Conservation (phyloP, 2,888 invertebrate genomes). For the Ormyrus rosae region DNA sequence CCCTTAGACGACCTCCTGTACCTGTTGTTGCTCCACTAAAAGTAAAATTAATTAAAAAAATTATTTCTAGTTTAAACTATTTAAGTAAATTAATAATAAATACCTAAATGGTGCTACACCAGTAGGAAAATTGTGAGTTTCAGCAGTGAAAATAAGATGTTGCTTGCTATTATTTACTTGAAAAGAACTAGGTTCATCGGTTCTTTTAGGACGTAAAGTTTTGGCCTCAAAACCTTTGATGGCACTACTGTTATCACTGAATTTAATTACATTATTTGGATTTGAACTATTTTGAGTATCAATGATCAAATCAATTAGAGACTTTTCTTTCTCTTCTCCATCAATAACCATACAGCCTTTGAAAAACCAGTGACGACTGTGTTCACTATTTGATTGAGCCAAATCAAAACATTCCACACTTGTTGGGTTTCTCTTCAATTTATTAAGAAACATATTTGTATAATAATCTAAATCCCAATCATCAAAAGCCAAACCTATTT, state of each 20-base stretch:
- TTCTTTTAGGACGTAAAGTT: slow-evolving; percentile 82
- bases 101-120: slow-evolving; percentile 94
- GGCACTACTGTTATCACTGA: slow-evolving; percentile 97
- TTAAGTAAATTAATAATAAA: neutral
- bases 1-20: slow-evolving; percentile 95
- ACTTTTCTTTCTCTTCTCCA: slow-evolving; percentile 85
- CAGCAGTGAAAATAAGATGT: slow-evolving; percentile 97
- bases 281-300: slow-evolving; percentile 91
- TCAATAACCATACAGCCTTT: slow-evolving; percentile 90
- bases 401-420: slow-evolving; percentile 98
- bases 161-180: slow-evolving; percentile 79
- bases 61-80: neutral
- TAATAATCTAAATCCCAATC: slow-evolving; percentile 95
- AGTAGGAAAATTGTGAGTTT: slow-evolving; percentile 99
- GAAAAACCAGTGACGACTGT: slow-evolving; percentile 99
- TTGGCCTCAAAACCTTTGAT: slow-evolving; percentile 88
- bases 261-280: slow-evolving; percentile 96
- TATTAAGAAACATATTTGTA: slow-evolving; percentile 88
- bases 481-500: slow-evolving; percentile 91
- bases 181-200: slow-evolving; percentile 82
- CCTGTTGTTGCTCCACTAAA: slow-evolving; percentile 97
- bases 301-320: slow-evolving; percentile 94
- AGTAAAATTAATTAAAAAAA: slow-evolving; percentile 1
- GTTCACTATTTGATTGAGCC: slow-evolving; percentile 98
- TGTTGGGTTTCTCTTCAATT: slow-evolving; percentile 93